Evolutionary conservation across 2,113 vertebrate genomes (phyloP), one percentile per base, ranked within the genome.

Genomic region (Scytalopus superciliaris): DNA sequence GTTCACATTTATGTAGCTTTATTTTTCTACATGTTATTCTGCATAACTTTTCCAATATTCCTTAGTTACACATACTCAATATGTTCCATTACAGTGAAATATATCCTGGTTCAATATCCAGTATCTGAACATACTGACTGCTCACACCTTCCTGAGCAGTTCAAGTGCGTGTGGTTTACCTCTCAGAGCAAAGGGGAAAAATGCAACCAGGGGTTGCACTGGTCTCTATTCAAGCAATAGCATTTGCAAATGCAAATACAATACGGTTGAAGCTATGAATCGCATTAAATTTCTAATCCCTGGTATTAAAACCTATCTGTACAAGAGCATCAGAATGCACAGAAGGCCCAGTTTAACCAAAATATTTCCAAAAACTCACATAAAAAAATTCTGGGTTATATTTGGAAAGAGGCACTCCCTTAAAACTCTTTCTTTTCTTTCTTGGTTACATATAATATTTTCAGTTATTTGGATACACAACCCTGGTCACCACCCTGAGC

Each of bases 61-160:
- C 16, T 85, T 9, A 40, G 14, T 19, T 82, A 59, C 18, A 16
- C 0, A 0, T 50, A 64, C 45, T 49, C 0, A 2, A 0, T 62
- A 14, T 3, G 10, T 6, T 56, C 12, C 4, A 1, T 2, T 57
- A 35, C 44, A 89, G 45, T 22, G 39, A 50, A 87, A 15, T 0
- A 1, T 23, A 49, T 27, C 25, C 70, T 31, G 8, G 44, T 42
- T 73, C 45, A 30, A 7, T 30, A 79, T 4, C 16, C 35, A 44
- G 7, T 17, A 77, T 8, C 7, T 76, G 55, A 77, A 52, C 31
- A 64, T 4, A 31, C 12, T 19, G 60, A 78, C 66, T 76, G 42
- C 44, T 89, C 55, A 60, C 14, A 52, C 23, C 19, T 82, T 75
- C 52, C 64, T 64, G 37, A 90, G 37, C 49, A 72, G 30, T 6